Evolutionary conservation across 2,797 vertebrate species (phyloP).

Genomic region (Pseudochromis fuscus): DNA sequence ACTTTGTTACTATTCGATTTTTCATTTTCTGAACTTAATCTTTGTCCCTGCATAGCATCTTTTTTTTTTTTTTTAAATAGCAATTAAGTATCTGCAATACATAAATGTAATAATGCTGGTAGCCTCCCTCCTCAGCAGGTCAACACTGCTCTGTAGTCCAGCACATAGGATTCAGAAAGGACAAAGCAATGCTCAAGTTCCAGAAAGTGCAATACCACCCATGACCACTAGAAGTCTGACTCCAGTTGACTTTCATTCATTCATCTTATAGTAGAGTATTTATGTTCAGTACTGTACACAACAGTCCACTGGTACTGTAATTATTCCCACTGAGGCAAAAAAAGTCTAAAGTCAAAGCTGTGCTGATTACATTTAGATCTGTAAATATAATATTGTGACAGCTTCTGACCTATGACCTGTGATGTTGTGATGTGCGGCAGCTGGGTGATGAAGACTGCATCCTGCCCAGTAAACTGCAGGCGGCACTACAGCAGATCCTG

Average conservation of each 20-base stretch:
- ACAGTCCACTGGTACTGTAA: neutral
- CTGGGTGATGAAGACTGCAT: conserved; percentile 96
- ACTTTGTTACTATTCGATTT: neutral
- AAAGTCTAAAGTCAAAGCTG: no score
- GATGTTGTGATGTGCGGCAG: conserved; percentile 80
- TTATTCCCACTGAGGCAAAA: neutral
- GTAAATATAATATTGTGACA: conserved; percentile 10
- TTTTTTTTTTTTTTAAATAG: neutral
- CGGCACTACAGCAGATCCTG: conserved; percentile 93
- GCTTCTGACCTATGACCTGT: conserved; percentile 21
- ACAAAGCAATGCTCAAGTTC: no score
- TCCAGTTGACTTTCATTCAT: no score
- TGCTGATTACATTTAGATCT: no score
- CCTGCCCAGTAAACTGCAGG: conserved; percentile 95
- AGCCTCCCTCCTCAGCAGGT: neutral
- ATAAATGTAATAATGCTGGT: neutral
- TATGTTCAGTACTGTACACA: no score
- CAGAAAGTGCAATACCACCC: no score
- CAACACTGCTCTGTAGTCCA: no score
- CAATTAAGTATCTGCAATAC: neutral
- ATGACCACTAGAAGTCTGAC: no score
- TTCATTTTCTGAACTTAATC: conserved; percentile 6
- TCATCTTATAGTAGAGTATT: no score
- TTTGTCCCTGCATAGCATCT: neutral
- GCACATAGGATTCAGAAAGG: no score